Evolutionary conservation across 2,888 invertebrate genomes (phyloP).

Genomic region (Pocota personata): DNA sequence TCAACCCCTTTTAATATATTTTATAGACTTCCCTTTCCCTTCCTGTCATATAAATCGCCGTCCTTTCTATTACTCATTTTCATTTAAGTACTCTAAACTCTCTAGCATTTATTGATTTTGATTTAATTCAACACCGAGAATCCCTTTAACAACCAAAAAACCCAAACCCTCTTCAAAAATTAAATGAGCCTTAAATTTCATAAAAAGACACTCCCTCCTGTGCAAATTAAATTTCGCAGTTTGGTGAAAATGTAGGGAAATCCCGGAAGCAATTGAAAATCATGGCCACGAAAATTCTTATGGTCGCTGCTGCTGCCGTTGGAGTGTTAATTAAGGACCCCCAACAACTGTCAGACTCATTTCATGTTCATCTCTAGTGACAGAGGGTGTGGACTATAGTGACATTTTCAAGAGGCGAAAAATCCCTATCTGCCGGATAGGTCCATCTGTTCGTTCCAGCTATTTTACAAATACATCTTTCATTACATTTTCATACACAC

Average conservation of each 20-base stretch:
- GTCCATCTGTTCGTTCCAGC: constrained; percentile 11
- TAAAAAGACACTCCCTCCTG: neutral
- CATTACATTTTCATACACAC: constrained; percentile 12
- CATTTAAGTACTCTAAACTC: neutral
- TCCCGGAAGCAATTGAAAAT: constrained; percentile 57
- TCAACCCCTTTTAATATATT: too few species aligned
- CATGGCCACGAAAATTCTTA: constrained; percentile 20
- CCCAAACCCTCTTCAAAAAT: neutral
- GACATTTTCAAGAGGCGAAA: constrained; percentile 7
- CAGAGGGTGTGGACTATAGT: constrained; percentile 26
- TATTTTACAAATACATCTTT: neutral
- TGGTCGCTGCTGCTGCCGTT: neutral
- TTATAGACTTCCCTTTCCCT: too few species aligned
- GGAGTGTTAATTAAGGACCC: constrained; percentile 63
- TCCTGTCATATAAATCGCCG: neutral
- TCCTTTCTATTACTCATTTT: neutral
- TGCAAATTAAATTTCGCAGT: constrained; percentile 41
- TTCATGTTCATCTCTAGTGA: constrained; percentile 31
- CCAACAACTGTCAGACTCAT: constrained; percentile 41
- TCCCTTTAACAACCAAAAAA: neutral
- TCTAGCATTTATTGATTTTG: neutral
- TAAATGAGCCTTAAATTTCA: constrained; percentile 14
- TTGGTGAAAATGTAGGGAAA: constrained; percentile 33
- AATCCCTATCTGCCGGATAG: neutral
- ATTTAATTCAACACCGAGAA: neutral